phyloP scores from a whole-genome alignment of 2,113 vertebrate species.

The Piaya cayana region DNA sequence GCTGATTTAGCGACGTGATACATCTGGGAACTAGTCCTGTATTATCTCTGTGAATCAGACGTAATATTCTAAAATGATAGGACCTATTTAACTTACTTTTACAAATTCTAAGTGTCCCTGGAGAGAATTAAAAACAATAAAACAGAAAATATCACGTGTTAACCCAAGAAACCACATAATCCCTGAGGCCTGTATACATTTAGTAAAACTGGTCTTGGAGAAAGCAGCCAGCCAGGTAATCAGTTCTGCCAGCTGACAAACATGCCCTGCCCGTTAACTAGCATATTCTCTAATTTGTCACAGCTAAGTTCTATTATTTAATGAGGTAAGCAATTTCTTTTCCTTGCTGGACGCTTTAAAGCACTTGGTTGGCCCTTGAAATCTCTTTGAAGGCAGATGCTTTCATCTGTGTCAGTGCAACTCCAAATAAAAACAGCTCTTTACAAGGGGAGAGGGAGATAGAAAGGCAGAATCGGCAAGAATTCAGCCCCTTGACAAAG shows the following conservation, averaged over 20 bases:
- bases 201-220: neutral
- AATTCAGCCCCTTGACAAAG: neutral
- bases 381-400: neutral
- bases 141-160: neutral
- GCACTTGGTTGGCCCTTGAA: neutral
- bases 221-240: neutral
- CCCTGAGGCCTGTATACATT: neutral
- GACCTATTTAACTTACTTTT: conserved; percentile 9
- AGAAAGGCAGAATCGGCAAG: neutral
- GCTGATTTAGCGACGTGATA: neutral
- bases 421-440: neutral
- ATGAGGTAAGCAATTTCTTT: neutral
- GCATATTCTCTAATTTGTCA: neutral
- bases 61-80: neutral
- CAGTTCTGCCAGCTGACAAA: neutral
- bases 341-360: neutral
- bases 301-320: neutral
- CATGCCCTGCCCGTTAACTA: neutral
- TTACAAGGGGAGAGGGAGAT: neutral
- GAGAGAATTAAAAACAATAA: neutral
- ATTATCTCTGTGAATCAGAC: conserved; percentile 2
- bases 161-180: conserved; percentile 30
- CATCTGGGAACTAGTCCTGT: neutral
- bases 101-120: neutral
- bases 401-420: neutral